phyloP scores from a whole-genome alignment of 2,797 vertebrate species.

The Crax fasciolata region DNA sequence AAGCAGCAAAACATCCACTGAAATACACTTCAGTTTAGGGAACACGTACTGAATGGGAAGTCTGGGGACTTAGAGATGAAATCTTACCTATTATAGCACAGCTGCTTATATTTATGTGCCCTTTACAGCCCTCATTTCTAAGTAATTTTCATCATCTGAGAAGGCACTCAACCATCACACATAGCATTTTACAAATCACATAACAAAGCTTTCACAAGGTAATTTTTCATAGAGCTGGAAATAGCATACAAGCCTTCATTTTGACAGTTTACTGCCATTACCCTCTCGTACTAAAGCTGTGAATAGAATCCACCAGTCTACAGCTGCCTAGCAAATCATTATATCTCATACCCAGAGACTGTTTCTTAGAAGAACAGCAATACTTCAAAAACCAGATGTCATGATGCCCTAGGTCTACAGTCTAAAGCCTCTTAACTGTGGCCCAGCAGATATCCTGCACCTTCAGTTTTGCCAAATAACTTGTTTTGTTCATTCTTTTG shows the following conservation, averaged over 20 bases:
- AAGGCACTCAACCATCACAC: slow-evolving; percentile 37
- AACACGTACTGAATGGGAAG: neutral
- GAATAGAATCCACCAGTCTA: slow-evolving; percentile 39
- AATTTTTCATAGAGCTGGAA: slow-evolving; percentile 65
- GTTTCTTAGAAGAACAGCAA: slow-evolving; percentile 19
- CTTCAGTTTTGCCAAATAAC: neutral
- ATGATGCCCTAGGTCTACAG: neutral
- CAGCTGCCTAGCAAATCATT: slow-evolving; percentile 45
- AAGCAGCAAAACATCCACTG: slow-evolving; percentile 22
- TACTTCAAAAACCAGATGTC: slow-evolving; percentile 15
- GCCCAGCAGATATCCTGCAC: neutral
- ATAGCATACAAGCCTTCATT: slow-evolving; percentile 47
- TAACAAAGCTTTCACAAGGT: slow-evolving; percentile 67
- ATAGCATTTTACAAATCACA: slow-evolving; percentile 65
- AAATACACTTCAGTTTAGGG: slow-evolving; percentile 14
- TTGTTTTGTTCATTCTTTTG: neutral
- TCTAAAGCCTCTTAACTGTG: neutral
- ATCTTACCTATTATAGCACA: slow-evolving; percentile 57
- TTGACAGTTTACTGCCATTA: slow-evolving; percentile 51
- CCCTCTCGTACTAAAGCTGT: slow-evolving; percentile 28
- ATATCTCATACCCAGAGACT: neutral
- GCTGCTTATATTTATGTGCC: slow-evolving; percentile 72
- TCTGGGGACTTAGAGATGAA: slow-evolving; percentile 32
- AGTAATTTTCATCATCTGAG: slow-evolving; percentile 68
- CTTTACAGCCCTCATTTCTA: slow-evolving; percentile 67